phyloP scores from a whole-genome alignment of 2,888 invertebrate genomes.

The Eilema griseolum region DNA sequence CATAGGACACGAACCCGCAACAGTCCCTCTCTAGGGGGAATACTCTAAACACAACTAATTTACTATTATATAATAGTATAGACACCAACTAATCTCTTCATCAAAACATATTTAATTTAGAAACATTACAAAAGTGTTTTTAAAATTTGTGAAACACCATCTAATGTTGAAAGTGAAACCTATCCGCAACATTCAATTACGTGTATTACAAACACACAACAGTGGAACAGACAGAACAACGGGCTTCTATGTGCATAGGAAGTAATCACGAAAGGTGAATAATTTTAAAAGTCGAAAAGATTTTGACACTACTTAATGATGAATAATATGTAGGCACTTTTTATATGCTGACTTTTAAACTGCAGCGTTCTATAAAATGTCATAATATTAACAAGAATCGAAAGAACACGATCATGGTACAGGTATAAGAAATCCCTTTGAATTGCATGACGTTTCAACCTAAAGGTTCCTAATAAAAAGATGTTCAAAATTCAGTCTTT shows the following conservation, averaged over 20 bases:
- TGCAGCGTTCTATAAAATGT: too few species aligned
- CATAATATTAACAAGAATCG: too few species aligned
- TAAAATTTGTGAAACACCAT: constrained; percentile 1
- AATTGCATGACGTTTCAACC: too few species aligned
- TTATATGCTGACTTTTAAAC: too few species aligned
- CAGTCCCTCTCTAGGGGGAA: not conserved
- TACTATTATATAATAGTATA: too few species aligned
- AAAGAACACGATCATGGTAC: too few species aligned
- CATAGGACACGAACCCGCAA: not conserved
- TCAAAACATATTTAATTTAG: not conserved
- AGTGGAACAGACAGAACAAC: not conserved
- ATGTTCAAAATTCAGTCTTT: too few species aligned
- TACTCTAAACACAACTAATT: not conserved
- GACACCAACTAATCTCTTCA: not conserved
- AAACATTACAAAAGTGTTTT: not conserved
- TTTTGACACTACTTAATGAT: not conserved
- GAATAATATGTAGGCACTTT: too few species aligned
- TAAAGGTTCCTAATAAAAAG: too few species aligned
- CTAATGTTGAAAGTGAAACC: constrained; percentile 4
- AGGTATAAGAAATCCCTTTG: too few species aligned
- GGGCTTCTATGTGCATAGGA: not conserved
- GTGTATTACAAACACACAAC: constrained; percentile 2
- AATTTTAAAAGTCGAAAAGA: not conserved
- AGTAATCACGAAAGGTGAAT: not conserved
- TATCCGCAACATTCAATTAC: constrained; percentile 4